Conservation (phyloP, 2,797 vertebrate genomes). For the Trichosurus vulpecula region DNA sequence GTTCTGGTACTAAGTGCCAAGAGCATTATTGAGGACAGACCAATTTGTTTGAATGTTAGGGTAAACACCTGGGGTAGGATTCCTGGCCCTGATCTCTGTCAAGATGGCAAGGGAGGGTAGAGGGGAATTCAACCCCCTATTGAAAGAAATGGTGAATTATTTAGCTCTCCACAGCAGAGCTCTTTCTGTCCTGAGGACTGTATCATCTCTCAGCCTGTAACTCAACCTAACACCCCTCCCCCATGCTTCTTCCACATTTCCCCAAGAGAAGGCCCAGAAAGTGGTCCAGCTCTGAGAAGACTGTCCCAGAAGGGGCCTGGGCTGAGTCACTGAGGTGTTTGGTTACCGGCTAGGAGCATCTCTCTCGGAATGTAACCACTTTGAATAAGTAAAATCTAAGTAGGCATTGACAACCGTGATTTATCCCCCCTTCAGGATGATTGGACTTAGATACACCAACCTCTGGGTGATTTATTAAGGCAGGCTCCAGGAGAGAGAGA, state of each 20-base stretch:
- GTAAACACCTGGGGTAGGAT: slow-evolving; percentile 37
- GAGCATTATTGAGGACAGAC: slow-evolving; percentile 56
- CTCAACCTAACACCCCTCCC: slow-evolving; percentile 71
- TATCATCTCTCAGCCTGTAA: slow-evolving; percentile 84
- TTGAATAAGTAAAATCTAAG: slow-evolving; percentile 63
- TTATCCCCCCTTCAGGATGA: slow-evolving; percentile 70
- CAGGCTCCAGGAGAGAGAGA: slow-evolving; percentile 14
- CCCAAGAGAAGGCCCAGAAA: slow-evolving; percentile 74
- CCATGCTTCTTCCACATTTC: slow-evolving; percentile 76
- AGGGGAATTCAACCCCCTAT: slow-evolving; percentile 71
- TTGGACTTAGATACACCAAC: slow-evolving; percentile 70
- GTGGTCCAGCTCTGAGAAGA: slow-evolving; percentile 74
- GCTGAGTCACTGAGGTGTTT: background rate
- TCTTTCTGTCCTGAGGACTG: slow-evolving; percentile 80
- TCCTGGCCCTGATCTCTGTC: slow-evolving; percentile 50
- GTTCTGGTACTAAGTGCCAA: background rate
- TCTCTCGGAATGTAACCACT: slow-evolving; percentile 55
- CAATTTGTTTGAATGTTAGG: slow-evolving; percentile 52
- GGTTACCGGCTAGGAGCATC: slow-evolving; percentile 23
- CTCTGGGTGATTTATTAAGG: slow-evolving; percentile 74
- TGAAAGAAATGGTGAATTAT: slow-evolving; percentile 88
- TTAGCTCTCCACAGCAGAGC: slow-evolving; percentile 82
- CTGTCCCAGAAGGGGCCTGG: background rate
- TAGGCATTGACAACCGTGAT: slow-evolving; percentile 67
- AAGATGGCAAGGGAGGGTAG: slow-evolving; percentile 67